These are phyloP conservation scores for Melipona bicolor DNA, from an alignment of 2,888 invertebrate species.

Conservation along the genomic window DNA sequence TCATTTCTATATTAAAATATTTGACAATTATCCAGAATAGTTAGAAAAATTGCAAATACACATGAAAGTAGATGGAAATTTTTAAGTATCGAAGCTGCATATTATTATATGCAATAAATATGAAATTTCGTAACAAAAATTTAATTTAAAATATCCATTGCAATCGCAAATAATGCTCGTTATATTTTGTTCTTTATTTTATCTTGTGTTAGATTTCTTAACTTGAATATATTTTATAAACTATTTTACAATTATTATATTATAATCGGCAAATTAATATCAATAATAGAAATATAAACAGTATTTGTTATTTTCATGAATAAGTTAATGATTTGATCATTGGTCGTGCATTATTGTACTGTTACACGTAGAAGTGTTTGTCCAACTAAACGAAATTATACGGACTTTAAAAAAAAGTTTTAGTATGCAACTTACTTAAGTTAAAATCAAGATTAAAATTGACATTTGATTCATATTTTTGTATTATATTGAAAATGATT, in stretches of 20 bases:
- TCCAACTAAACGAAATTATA: conserved; percentile 33
- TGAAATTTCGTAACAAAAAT: conserved; percentile 3
- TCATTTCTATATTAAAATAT: conserved; percentile 1
- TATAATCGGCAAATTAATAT: conserved; percentile 21
- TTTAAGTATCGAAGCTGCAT: not conserved
- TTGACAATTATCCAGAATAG: not conserved
- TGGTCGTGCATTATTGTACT: conserved; percentile 57
- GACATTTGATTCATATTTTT: conserved; percentile 22
- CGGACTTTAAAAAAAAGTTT: not conserved
- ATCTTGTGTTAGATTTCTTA: conserved; percentile 1
- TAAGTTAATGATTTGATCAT: conserved; percentile 53
- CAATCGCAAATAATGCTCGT: conserved; percentile 18
- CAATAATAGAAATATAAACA: conserved; percentile 14
- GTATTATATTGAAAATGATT: conserved; percentile 11
- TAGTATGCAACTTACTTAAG: conserved; percentile 4
- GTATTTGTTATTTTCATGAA: conserved; percentile 34
- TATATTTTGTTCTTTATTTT: not conserved
- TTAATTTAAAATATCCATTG: conserved; percentile 13
- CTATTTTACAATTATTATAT: conserved; percentile 4
- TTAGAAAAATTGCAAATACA: conserved; percentile 5
- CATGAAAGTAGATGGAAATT: not conserved
- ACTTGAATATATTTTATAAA: conserved; percentile 1
- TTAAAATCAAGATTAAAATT: conserved; percentile 51
- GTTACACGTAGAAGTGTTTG: conserved; percentile 60
- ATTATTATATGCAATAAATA: not conserved